Percentiles rank a stretch among this genome's conserved stretches.
Evolutionary conservation across 92 coral and sea anemone species (phyloP).

Genomic region (Zoanthus sansibaricus): DNA sequence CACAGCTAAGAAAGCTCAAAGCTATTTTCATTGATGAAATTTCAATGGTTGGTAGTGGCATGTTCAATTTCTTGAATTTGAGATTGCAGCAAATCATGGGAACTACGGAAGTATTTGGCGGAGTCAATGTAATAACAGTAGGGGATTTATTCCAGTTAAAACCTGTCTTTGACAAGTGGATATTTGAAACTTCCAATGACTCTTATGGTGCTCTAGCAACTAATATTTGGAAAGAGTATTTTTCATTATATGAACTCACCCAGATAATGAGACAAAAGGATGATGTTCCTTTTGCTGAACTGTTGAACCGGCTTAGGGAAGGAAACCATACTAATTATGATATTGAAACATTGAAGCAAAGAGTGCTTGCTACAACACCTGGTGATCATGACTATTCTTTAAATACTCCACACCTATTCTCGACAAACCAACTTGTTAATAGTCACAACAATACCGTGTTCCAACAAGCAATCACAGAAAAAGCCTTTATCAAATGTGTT

Average conservation of each 20-base stretch:
- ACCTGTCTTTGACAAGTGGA: constrained; percentile 55
- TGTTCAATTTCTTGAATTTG: constrained; percentile 9
- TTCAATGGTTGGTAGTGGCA: constrained; percentile 48
- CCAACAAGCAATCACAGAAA: neutral
- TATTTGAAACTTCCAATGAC: constrained; percentile 35
- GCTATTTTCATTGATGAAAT: constrained; percentile 43
- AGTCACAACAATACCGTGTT: neutral
- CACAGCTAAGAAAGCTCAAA: constrained; percentile 21
- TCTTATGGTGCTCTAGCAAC: constrained; percentile 52
- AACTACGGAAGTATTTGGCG: constrained; percentile 38
- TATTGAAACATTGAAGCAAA: neutral
- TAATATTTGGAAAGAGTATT: constrained; percentile 53
- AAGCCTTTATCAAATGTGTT: neutral
- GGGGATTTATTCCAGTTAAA: constrained; percentile 5
- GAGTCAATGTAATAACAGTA: constrained; percentile 31
- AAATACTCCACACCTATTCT: neutral
- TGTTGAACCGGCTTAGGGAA: constrained; percentile 53
- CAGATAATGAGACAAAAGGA: constrained; percentile 54
- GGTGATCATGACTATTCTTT: neutral
- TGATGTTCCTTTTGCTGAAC: constrained; percentile 47
- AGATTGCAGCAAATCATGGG: constrained; percentile 55
- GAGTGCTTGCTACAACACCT: neutral
- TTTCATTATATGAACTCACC: constrained; percentile 44
- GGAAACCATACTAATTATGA: constrained; percentile 34
- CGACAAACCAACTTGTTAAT: neutral